Evolutionary conservation across 2,113 vertebrate species (phyloP).

Genomic region (Sisor rabdophorus): DNA sequence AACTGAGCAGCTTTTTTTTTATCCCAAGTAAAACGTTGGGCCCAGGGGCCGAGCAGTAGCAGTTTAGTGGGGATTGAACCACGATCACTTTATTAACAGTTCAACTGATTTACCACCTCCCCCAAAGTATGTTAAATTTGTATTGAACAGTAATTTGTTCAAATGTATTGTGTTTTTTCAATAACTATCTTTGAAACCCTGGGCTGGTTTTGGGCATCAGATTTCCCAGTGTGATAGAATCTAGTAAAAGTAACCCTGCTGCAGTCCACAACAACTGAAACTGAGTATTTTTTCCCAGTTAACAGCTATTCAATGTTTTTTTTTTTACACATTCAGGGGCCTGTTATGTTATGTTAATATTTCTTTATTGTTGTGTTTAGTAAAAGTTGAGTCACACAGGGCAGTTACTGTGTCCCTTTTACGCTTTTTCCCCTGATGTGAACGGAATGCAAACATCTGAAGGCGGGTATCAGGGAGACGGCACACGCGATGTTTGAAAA

Average conservation of each 20-base stretch:
- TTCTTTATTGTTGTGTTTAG: slow-evolving; percentile 2
- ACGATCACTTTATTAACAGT: too few species aligned
- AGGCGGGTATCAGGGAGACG: slow-evolving; percentile 44
- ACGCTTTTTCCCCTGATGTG: slow-evolving; percentile 49
- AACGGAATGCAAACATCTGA: slow-evolving; percentile 58
- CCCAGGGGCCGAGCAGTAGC: too few species aligned
- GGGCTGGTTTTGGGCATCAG: background rate
- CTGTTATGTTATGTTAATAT: background rate
- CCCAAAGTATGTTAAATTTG: background rate
- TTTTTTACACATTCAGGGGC: background rate
- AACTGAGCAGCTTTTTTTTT: too few species aligned
- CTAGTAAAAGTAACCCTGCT: background rate
- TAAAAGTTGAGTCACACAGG: slow-evolving; percentile 55
- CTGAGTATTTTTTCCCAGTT: background rate
- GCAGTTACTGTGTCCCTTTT: slow-evolving; percentile 32
- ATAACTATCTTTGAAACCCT: slow-evolving; percentile 10
- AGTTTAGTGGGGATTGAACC: too few species aligned
- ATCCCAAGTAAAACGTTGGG: too few species aligned
- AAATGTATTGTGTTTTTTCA: background rate
- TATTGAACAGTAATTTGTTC: background rate
- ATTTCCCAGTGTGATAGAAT: slow-evolving; percentile 10
- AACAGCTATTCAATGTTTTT: background rate
- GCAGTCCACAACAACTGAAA: background rate
- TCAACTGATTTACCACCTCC: too few species aligned
- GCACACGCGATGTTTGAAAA: slow-evolving; percentile 59